A percentile compares a stretch with the other conserved stretches of the same genome.
Conservation (phyloP, 2,113 vertebrate species). For the Myanophis thanlyinensis region DNA sequence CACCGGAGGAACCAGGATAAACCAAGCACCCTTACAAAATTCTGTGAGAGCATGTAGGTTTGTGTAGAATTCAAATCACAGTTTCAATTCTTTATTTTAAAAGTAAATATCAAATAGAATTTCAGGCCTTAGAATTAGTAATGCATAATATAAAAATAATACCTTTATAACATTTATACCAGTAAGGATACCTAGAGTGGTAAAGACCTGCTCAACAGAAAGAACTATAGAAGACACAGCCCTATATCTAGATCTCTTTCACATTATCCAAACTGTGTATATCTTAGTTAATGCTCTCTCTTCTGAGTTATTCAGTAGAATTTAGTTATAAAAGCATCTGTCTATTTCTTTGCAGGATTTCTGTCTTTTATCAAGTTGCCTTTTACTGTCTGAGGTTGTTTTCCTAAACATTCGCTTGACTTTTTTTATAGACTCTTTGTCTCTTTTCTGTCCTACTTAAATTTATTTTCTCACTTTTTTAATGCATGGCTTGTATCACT, state of each 20-base stretch:
- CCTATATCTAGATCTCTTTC: not conserved
- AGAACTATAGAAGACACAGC: not conserved
- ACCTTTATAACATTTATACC: not conserved
- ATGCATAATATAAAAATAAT: not conserved
- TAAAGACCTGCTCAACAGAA: not conserved
- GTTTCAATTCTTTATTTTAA: slow-evolving; percentile 7
- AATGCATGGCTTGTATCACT: slow-evolving; percentile 26
- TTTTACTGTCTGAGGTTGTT: slow-evolving; percentile 1
- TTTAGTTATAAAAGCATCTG: not conserved
- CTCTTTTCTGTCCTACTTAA: slow-evolving; percentile 10
- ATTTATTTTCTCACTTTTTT: slow-evolving; percentile 25
- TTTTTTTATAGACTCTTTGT: slow-evolving; percentile 5
- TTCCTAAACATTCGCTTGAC: not conserved
- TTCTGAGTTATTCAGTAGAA: not conserved
- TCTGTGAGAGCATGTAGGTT: slow-evolving; percentile 99
- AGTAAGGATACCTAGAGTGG: not conserved
- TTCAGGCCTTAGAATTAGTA: not conserved
- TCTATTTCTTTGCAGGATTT: not conserved
- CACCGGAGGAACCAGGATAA: slow-evolving; percentile 97
- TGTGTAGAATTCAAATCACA: slow-evolving; percentile 30
- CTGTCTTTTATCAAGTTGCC: not conserved
- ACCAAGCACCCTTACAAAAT: slow-evolving; percentile 90
- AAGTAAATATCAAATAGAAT: not conserved
- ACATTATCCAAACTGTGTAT: not conserved
- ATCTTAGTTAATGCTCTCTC: not conserved